Conservation (phyloP, 2,113 vertebrate species). For the Hypanus sabinus region DNA sequence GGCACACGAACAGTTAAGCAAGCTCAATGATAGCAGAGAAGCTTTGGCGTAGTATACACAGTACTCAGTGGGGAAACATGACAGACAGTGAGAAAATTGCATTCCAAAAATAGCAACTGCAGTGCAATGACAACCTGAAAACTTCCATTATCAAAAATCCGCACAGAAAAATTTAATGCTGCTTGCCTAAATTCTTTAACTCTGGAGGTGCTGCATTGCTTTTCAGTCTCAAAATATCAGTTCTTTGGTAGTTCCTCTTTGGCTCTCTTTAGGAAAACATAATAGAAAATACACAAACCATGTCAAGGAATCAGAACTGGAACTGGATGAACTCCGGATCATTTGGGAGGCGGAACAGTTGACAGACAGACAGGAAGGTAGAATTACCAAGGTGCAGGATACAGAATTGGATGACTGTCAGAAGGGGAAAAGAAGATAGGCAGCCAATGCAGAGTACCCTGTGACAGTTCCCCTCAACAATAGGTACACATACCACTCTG, state of each 20-base stretch:
- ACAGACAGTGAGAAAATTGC: constrained; percentile 27
- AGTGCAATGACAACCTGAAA: constrained; percentile 8
- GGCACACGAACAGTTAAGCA: constrained; percentile 7
- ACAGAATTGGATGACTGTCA: too few relatives aligned
- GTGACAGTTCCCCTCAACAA: too few relatives aligned
- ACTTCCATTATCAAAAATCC: not conserved
- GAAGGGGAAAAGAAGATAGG: too few relatives aligned
- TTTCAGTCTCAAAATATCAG: not conserved
- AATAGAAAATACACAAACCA: not conserved
- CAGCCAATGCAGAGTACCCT: too few relatives aligned
- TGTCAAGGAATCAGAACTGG: too few relatives aligned
- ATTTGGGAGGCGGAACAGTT: too few relatives aligned
- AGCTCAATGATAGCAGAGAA: not conserved
- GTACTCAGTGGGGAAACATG: constrained; percentile 24
- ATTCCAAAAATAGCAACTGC: constrained; percentile 26
- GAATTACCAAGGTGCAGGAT: too few relatives aligned
- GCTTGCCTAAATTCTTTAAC: not conserved
- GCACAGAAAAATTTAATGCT: not conserved
- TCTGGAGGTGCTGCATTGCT: not conserved
- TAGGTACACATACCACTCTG: too few relatives aligned
- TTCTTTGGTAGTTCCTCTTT: not conserved
- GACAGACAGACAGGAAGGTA: too few relatives aligned
- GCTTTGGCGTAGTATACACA: not conserved
- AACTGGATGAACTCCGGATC: too few relatives aligned
- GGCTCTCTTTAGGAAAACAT: not conserved